phyloP scores from a whole-genome alignment of 2,113 vertebrate genomes.

The Accipiter virgatus region DNA sequence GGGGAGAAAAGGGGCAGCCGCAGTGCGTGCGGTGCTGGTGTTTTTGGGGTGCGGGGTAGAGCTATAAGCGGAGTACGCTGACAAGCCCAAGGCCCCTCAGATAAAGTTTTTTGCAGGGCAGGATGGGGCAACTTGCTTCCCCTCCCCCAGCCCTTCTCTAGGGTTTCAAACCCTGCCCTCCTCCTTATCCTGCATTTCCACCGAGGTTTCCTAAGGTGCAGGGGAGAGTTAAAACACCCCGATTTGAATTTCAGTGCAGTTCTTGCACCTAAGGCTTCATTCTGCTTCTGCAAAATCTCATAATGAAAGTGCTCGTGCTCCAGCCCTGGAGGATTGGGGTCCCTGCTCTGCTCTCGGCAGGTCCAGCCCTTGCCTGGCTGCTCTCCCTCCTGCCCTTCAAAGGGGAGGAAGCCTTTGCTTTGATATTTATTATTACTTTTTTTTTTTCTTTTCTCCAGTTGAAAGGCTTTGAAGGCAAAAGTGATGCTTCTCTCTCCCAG shows the following conservation, averaged over 20 bases:
- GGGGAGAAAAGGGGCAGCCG: not conserved
- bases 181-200: not conserved
- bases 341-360: accelerated
- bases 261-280: conserved; percentile 10
- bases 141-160: not conserved
- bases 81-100: not conserved
- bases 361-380: accelerated
- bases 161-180: not conserved
- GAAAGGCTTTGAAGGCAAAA: conserved; percentile 5
- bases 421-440: not conserved
- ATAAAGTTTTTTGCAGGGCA: not conserved
- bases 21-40: accelerated
- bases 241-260: not conserved
- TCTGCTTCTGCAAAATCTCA: not conserved
- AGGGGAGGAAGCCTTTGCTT: not conserved
- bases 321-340: not conserved
- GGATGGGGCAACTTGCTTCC: not conserved
- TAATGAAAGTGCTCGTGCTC: not conserved
- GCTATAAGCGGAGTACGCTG: not conserved
- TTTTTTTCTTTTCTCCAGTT: not conserved
- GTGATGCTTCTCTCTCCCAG: not conserved
- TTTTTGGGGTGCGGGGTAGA: not conserved
- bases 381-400: not conserved
- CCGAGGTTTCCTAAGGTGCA: not conserved
- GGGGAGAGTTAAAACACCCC: not conserved